Conservation (phyloP, 37 sponge, comb jelly and placozoan genomes). For the Halisarca cf. caerulea region DNA sequence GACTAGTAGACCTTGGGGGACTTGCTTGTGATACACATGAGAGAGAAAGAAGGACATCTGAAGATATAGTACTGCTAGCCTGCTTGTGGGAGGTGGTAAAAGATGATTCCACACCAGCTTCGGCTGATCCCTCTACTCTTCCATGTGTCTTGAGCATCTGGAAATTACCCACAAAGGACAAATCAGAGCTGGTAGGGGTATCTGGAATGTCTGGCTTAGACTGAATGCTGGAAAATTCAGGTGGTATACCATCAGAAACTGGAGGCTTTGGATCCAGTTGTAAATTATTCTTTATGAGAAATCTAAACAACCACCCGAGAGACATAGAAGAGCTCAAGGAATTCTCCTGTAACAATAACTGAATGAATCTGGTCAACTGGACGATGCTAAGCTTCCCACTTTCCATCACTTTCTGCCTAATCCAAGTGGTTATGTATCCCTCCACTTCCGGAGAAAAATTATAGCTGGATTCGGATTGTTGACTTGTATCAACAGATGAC, state of each 20-base stretch:
- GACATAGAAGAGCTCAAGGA: conserved; percentile 60
- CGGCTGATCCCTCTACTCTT: neutral
- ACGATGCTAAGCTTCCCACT: conserved; percentile 50
- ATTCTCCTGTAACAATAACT: conserved; percentile 34
- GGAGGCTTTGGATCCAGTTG: conserved; percentile 75
- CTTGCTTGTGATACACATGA: conserved; percentile 33
- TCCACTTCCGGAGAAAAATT: conserved; percentile 25
- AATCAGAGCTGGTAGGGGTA: neutral
- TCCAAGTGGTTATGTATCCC: conserved; percentile 53
- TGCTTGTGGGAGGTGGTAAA: conserved; percentile 16
- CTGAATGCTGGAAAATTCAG: neutral
- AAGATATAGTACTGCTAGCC: conserved; percentile 51
- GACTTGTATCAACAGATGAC: neutral
- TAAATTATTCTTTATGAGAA: conserved; percentile 52
- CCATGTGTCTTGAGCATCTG: neutral
- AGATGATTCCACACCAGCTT: neutral
- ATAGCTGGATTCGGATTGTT: neutral
- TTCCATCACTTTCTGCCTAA: conserved; percentile 35
- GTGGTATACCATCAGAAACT: neutral
- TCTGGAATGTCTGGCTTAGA: neutral
- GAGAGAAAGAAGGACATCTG: conserved; percentile 69
- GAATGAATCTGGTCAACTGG: conserved; percentile 40
- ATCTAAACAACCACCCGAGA: conserved; percentile 73
- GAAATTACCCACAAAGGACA: neutral
- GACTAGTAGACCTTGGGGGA: neutral